Evolutionary conservation across 2,888 invertebrate species (phyloP).

Genomic region (Laothoe populi): DNA sequence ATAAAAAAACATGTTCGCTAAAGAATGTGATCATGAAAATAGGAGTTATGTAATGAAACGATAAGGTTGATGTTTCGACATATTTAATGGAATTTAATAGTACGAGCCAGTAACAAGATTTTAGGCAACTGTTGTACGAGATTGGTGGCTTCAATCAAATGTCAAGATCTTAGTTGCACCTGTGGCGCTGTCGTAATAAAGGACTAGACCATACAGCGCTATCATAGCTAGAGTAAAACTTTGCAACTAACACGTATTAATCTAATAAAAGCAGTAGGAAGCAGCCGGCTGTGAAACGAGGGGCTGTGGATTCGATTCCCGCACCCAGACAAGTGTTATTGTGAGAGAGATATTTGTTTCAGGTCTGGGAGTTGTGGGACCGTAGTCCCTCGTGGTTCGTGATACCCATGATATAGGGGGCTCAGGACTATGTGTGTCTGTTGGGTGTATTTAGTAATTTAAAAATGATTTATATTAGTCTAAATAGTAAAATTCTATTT

Average conservation of each 20-base stretch:
- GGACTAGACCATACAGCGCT: conserved; percentile 39
- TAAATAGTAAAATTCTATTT: too few relatives aligned
- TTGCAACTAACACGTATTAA: not conserved
- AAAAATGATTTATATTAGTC: too few relatives aligned
- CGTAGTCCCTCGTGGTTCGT: too few relatives aligned
- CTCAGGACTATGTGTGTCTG: too few relatives aligned
- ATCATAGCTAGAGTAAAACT: not conserved
- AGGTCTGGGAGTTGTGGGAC: too few relatives aligned
- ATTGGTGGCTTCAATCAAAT: conserved; percentile 46
- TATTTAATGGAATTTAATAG: conserved; percentile 38
- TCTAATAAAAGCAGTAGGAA: too few relatives aligned
- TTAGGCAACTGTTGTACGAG: conserved; percentile 37
- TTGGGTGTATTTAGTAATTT: too few relatives aligned
- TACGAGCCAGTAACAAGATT: conserved; percentile 40
- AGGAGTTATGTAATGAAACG: not conserved
- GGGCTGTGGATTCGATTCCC: too few relatives aligned
- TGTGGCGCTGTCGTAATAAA: conserved; percentile 43
- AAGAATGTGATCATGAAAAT: conserved; percentile 16
- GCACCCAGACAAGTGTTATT: too few relatives aligned
- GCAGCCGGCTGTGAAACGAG: too few relatives aligned
- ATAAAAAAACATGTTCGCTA: not conserved
- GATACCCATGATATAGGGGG: too few relatives aligned
- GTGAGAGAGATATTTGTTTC: too few relatives aligned
- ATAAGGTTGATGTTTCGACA: conserved; percentile 30
- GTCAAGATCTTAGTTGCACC: conserved; percentile 54